Percentiles rank a stretch among this genome's conserved stretches.
Conservation (phyloP, 1,140 invertebrate genomes). For the Polypedilum pembai region DNA sequence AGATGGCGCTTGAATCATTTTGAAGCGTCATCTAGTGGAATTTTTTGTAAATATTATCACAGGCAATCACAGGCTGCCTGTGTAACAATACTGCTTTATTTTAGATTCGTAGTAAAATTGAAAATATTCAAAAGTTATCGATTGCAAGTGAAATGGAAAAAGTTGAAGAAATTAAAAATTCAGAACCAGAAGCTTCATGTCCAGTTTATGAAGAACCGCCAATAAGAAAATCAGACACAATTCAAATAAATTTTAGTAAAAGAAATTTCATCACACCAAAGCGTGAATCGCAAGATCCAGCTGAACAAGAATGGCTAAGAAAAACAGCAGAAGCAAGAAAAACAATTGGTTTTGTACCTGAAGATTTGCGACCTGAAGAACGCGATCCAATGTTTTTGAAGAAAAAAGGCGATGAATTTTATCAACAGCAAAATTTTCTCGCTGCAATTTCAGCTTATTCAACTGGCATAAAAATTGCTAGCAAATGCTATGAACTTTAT, state of each 20-base stretch:
- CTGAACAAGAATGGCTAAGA: conserved; percentile 74
- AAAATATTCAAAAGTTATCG: conserved; percentile 32
- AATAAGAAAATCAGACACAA: conserved; percentile 50
- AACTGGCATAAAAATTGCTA: conserved; percentile 66
- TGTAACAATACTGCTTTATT: no score
- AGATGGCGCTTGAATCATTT: no score
- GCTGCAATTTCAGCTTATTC: conserved; percentile 74
- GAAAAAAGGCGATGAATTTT: conserved; percentile 73
- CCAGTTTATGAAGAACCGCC: conserved; percentile 48
- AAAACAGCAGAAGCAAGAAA: conserved; percentile 69
- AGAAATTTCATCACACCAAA: conserved; percentile 73
- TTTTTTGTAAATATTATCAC: no score
- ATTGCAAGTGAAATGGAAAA: conserved; percentile 33
- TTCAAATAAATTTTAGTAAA: conserved; percentile 65
- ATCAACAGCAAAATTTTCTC: conserved; percentile 63
- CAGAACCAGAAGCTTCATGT: conserved; percentile 33
- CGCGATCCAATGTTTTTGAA: conserved; percentile 74
- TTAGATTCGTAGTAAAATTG: conserved; percentile 37
- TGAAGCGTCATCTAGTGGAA: no score
- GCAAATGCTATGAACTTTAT: conserved; percentile 65
- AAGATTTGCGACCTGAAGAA: conserved; percentile 73
- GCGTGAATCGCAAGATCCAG: conserved; percentile 61
- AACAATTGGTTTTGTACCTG: conserved; percentile 61
- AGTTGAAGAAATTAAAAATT: conserved; percentile 33
- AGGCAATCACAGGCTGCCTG: no score